Base-by-base conservation (phyloP, 1,140 invertebrate species). In the Ruditapes philippinarum region DNA sequence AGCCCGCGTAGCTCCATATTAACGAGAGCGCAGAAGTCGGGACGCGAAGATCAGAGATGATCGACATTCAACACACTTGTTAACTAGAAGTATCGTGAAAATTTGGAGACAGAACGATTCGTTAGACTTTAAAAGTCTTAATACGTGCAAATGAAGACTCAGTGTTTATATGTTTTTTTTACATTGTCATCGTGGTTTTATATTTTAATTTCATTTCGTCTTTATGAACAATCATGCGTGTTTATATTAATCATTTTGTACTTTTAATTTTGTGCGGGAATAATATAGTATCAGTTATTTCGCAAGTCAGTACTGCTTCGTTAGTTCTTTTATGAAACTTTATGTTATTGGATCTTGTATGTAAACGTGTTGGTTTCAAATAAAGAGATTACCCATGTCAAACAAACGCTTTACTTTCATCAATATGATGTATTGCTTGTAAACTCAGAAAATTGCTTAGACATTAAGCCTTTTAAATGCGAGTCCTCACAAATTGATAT, bases 1-100 rank as follows among this genome's bases (percentile, higher is more conserved):
- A 86, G 91, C 91, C 91, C 92, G 92, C 91, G 91, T 93, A 82
- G 92, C 90, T 74, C 92, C 92, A 80, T 93, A 92, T 91, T 93
- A 88, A 88, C 33, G 57, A 19, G 49, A 62, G 42, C 54, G 28
- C 17, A 33, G 49, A 40, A 83, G 79, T 54, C 54, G 25, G 76
- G 70, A 49, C 85, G 85, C 85, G 85, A 88, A 80, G 85, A 88
- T 73, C 62, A 68, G 62, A 62, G 74, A 78, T n/a, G 42, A 45
- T 51, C 31, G 22, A 60, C 73, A 51, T 51, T 76, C 74, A 78
- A 22, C 74, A 78, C 42, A 28, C 45, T 14, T 49, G 49, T 51
- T 78, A 51, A 33, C 74, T 22, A n/a, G 74, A 78, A 33, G 74
- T 78, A 36, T 76, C 73, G 73, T 76, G 40, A 76, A 51, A 51